phyloP scores from a whole-genome alignment of 2,797 vertebrate genomes.

The Gadopsis bispinosus region DNA sequence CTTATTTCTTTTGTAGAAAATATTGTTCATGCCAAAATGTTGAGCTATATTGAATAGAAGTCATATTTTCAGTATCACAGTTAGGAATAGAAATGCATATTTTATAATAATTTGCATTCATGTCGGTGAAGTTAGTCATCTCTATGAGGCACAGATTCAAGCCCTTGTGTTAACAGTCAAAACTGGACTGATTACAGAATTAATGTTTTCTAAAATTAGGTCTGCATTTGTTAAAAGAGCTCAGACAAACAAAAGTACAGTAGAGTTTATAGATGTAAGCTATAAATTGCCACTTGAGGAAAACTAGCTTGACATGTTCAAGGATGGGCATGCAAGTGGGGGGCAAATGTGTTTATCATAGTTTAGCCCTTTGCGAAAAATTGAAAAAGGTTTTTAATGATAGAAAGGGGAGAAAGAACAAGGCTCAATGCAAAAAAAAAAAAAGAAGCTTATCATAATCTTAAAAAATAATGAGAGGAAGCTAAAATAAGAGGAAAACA shows the following conservation, averaged over 20 bases:
- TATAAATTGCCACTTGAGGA: slow-evolving; percentile 41
- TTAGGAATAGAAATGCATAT: slow-evolving; percentile 58
- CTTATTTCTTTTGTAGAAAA: slow-evolving; percentile 59
- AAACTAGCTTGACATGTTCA: slow-evolving; percentile 53
- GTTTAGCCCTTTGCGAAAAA: slow-evolving; percentile 63
- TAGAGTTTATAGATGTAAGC: slow-evolving; percentile 39
- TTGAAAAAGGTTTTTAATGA: slow-evolving; percentile 39
- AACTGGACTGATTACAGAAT: slow-evolving; percentile 64
- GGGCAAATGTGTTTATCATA: slow-evolving; percentile 50
- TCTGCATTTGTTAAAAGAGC: slow-evolving; percentile 57
- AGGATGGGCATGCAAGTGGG: slow-evolving; percentile 62
- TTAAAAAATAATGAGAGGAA: slow-evolving; percentile 55
- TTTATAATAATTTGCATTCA: slow-evolving; percentile 59
- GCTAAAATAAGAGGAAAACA: slow-evolving; percentile 64
- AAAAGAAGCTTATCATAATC: slow-evolving; percentile 63
- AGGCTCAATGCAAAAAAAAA: slow-evolving; percentile 67
- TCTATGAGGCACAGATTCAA: slow-evolving; percentile 70
- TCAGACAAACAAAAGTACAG: slow-evolving; percentile 57
- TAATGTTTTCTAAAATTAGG: slow-evolving; percentile 51
- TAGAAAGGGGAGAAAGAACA: slow-evolving; percentile 60
- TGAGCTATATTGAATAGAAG: slow-evolving; percentile 57
- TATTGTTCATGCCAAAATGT: slow-evolving; percentile 70
- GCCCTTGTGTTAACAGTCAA: slow-evolving; percentile 71
- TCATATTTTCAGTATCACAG: slow-evolving; percentile 52
- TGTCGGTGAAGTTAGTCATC: slow-evolving; percentile 54